Base-by-base conservation (phyloP, 2,888 invertebrate species). In the Ornithoptera priamus region DNA sequence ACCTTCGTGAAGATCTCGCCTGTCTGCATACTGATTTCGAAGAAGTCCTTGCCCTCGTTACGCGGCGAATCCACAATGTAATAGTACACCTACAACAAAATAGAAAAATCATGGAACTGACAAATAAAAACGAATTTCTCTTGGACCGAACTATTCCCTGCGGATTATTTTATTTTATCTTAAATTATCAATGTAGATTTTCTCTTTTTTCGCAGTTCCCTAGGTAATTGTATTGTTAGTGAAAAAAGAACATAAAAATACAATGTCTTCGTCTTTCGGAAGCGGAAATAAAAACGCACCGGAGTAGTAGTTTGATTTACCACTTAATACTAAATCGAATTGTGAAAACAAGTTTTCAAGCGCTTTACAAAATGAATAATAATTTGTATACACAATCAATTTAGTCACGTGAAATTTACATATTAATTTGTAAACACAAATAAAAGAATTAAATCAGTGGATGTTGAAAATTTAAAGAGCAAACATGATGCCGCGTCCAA, bases 1-100 rank as follows among this genome's bases (percentile, higher is more conserved):
- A 97, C 94, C 90, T 97, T 97, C 59, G 99, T 98, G 93, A 97
- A 98, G 84, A 99, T 97, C 89, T 98, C 97, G 30, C 99, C 99
- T 46, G 98, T 97, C 88, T 97, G 96, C 87, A 96, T 95, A 93
- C 99, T 98, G 88, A 99, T 99, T 92, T 98, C 97, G 92, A 99
- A 99, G 93, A 96, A 98, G 88, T 98, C 97, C 88, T 97, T 97
- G 77, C 98, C 98, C 86, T 98, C 98, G 88, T 98, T 98, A 74
- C 97, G 95, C 60, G 96, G 96, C 70, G 98, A 98, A 84, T 97
- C 97, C 77, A 98, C 97, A 78, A 98, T 97, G 88, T 96, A 97
- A 88, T 98, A 98, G 87, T 97, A 97, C 81, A 98, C 98, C 98
- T 98, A 90, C 24, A 72, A 76, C 75, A 77, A 82, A 79, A 78